phyloP scores from a whole-genome alignment of 2,797 vertebrate genomes.

The Epinephelus awoara region DNA sequence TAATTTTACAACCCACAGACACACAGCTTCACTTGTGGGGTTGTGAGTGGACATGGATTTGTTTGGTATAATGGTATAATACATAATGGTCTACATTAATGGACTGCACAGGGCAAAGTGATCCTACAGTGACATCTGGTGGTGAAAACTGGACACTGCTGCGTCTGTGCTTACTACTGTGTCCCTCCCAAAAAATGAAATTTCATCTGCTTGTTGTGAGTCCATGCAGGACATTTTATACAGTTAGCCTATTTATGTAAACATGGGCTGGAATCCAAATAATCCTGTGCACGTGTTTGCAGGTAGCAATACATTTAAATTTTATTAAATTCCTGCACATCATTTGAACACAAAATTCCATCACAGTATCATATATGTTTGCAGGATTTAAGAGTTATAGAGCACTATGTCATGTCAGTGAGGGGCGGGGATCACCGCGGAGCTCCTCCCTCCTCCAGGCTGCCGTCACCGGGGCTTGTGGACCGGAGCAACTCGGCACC shows the following conservation, averaged over 20 bases:
- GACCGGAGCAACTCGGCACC: conserved; percentile 68
- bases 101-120: not conserved
- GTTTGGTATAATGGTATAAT: no score
- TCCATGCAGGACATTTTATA: not conserved
- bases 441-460: conserved; percentile 68
- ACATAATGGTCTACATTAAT: not conserved
- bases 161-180: not conserved
- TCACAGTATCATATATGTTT: not conserved
- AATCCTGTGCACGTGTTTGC: not conserved
- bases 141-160: not conserved
- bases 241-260: not conserved
- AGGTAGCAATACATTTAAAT: not conserved
- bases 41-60: no score
- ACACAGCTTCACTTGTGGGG: no score
- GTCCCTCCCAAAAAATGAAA: not conserved
- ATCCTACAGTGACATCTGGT: conserved; percentile 58
- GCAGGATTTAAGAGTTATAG: not conserved
- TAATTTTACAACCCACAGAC: no score
- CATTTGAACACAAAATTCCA: conserved; percentile 7
- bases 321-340: not conserved
- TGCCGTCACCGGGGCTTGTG: conserved; percentile 70
- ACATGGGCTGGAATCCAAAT: not conserved
- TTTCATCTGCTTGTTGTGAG: not conserved
- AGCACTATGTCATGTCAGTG: conserved; percentile 23
- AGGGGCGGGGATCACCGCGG: conserved; percentile 38